Base-by-base conservation (phyloP, 2,797 vertebrate species). In the Bovichtus diacanthus region DNA sequence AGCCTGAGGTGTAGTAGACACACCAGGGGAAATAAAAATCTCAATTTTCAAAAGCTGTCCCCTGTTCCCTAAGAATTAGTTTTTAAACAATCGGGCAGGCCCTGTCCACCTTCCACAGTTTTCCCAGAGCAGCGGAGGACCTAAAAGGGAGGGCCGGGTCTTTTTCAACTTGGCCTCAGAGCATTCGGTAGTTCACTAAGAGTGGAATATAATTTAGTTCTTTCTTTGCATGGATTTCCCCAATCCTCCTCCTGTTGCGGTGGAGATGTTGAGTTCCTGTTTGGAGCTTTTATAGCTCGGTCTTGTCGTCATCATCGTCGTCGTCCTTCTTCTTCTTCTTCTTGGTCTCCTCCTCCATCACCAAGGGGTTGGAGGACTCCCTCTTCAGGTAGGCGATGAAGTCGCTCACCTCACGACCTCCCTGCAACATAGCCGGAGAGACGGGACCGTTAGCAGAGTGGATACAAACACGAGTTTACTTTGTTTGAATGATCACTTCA, bases 381-480 rank as follows among this genome's bases (percentile, higher is more conserved):
- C 88, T 95, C 92, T 99, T 98, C 94, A 99, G 94, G 91, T 97
- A 99, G 87, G 95, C 94, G 84, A 99, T 84, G 88, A 99, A 99
- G 93, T 99, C 98, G 55, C 89, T 96, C 76, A 99, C 95, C 93
- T 99, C 98, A 41, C 98, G 97, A 64, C 97, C 98, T 70, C 98
- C 98, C 98, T 99, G 93, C 3, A 88, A 82, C 19, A 0, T n/a
- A n/a, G n/a, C n/a, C 41, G 3, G 44, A 2, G 34, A 56, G 16
- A 76, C 19, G 1, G 19, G 44, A 19, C 4, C 0, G 43, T 90
- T 25, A 87, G 44, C 5, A 9, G 7, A 29, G 50, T 0, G 6
- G 23, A 19, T 0, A 54, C 61, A 56, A 38, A 36, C 21, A 13
- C 0, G 3, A 55, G 21, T 1, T 27, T 0, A 21, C 19, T 54